Conservation (phyloP, 2,888 invertebrate species). For the Mechanitis mazaeus region DNA sequence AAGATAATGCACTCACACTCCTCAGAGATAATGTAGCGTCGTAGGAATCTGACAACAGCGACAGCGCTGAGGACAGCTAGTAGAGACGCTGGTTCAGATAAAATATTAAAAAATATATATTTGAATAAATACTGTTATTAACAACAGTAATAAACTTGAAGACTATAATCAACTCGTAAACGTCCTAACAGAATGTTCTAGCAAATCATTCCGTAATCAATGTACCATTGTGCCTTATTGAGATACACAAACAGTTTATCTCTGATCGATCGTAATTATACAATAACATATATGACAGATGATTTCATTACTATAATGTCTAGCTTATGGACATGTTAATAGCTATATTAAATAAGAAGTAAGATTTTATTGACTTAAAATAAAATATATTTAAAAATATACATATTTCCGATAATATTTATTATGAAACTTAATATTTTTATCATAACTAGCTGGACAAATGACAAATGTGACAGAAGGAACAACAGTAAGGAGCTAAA, state of each 20-base stretch:
- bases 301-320: conserved; percentile 21
- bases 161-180: background rate
- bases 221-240: conserved; percentile 14
- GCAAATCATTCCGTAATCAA: background rate
- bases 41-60: background rate
- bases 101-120: too few relatives aligned
- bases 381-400: conserved; percentile 17
- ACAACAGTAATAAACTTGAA: too few relatives aligned
- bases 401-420: background rate
- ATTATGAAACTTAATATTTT: too few relatives aligned
- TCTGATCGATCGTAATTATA: conserved; percentile 22
- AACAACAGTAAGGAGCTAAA: too few relatives aligned
- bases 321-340: conserved; percentile 10
- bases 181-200: conserved; percentile 8
- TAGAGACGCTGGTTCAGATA: background rate
- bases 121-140: too few relatives aligned
- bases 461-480: too few relatives aligned
- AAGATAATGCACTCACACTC: background rate
- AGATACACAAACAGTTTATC: conserved; percentile 15
- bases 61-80: conserved; percentile 1
- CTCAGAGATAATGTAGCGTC: conserved; percentile 1
- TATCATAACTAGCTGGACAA: too few relatives aligned
- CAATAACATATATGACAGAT: conserved; percentile 23
- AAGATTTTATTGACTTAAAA: too few relatives aligned
- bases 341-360: too few relatives aligned